Evolutionary conservation across 2,888 invertebrate genomes (phyloP), one percentile per base, ranked within the genome.

Genomic region (Phyto melanocephala): DNA sequence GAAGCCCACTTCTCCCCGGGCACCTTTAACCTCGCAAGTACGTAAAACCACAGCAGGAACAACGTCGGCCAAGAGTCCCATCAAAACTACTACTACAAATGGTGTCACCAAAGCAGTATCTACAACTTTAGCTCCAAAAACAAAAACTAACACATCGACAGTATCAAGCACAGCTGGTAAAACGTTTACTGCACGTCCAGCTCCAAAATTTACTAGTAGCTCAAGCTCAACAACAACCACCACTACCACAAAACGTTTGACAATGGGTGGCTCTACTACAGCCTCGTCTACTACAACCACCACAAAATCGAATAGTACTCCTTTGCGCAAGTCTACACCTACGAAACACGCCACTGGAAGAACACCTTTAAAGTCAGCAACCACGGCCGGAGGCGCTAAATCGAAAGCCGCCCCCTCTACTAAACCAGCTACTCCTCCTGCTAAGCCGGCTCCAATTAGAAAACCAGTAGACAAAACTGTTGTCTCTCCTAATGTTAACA

Each of bases 141-240:
- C 85, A 67, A 85, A 84, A 78, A 76, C 85, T 58, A 83, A 87
- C 45, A 82, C 86, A 8, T 60, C 86, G 20, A 82, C 86, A 86
- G 50, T 17, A 63, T 63, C 78, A 35, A 84, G 84, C 67, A 85
- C 87, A 75, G 15, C 60, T 68, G 33, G 15, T 7, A 89, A 89
- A 85, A 86, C 87, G 80, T 89, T 89, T 60, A 88, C 88, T 17
- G 90, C 89, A 45, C 88, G 89, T 42, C 89, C 90, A 65, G 90
- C 90, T 56, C 89, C 90, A 11, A 89, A 89, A 75, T 80, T 74
- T 60, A 86, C 86, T 50, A 87, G 84, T 37, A 83, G 65, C 37
- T 62, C 72, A 13, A 62, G 54, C 40, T 3, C 82, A n/a, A 78
- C 75, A 33, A 81, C 82, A 10, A 72, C 80, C 40, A 77, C 67